Percentiles rank a stretch among this genome's conserved stretches.
Conservation (phyloP, 2,797 vertebrate species). For the Silurus aristotelis region DNA sequence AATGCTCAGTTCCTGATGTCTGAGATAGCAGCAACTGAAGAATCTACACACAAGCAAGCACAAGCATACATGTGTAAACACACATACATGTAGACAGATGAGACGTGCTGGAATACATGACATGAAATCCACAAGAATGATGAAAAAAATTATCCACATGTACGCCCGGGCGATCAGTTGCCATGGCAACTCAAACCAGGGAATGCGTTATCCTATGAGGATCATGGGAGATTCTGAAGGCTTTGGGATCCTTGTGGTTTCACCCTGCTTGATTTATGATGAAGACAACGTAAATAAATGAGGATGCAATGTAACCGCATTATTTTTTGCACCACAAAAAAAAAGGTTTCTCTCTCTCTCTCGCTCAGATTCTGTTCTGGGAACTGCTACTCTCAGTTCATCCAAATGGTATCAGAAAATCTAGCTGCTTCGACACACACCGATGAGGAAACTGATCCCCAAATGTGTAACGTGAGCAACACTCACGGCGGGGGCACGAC, state of each 20-base stretch:
- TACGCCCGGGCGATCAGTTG: slow-evolving; percentile 25
- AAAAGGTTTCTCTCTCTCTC: not conserved
- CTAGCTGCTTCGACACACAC: not conserved
- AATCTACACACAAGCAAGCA: no score
- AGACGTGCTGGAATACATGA: slow-evolving; percentile 7
- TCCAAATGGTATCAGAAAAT: not conserved
- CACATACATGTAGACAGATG: not conserved
- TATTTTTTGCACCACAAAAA: not conserved
- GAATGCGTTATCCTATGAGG: slow-evolving; percentile 4
- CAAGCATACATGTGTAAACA: not conserved
- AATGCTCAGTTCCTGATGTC: slow-evolving; percentile 11
- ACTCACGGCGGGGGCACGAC: not conserved
- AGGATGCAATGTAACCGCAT: not conserved
- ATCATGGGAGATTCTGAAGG: slow-evolving; percentile 11
- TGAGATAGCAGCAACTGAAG: not conserved
- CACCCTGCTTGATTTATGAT: slow-evolving; percentile 5
- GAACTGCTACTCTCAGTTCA: not conserved
- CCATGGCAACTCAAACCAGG: slow-evolving; percentile 39
- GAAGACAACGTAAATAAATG: not conserved
- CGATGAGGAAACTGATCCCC: not conserved
- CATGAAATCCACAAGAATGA: slow-evolving; percentile 6
- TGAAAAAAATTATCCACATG: not conserved
- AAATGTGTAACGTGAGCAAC: not conserved
- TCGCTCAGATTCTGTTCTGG: not conserved
- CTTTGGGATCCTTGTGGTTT: slow-evolving; percentile 7